phyloP scores from a whole-genome alignment of 2,797 vertebrate genomes.

The Anas bahamensis region DNA sequence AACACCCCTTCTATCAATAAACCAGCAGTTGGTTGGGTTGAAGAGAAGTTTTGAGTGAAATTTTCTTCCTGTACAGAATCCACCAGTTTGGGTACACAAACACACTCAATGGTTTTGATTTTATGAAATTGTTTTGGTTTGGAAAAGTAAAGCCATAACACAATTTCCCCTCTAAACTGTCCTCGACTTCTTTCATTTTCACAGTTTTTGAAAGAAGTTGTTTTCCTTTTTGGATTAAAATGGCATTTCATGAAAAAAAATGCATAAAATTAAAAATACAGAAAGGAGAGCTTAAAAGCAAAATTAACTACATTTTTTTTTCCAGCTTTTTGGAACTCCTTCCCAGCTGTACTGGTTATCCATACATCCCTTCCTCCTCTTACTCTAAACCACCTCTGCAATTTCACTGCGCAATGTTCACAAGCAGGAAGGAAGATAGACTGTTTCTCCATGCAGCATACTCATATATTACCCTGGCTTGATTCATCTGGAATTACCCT shows the following conservation, averaged over 20 bases:
- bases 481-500: conserved; percentile 39
- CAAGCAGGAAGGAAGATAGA: not conserved
- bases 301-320: not conserved
- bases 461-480: not conserved
- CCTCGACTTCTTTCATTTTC: not conserved
- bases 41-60: not conserved
- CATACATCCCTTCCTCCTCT: not conserved
- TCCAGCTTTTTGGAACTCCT: not conserved
- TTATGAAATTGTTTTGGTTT: not conserved
- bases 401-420: not conserved
- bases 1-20: not conserved
- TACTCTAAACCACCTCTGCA: not conserved
- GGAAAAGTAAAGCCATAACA: not conserved
- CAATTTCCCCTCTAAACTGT: not conserved
- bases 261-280: not conserved
- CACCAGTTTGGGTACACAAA: not conserved
- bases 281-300: not conserved
- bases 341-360: not conserved
- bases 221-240: not conserved
- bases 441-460: not conserved
- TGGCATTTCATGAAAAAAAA: not conserved
- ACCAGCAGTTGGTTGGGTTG: not conserved
- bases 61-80: not conserved
- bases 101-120: not conserved
- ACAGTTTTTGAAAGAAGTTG: not conserved